Base-by-base conservation (phyloP, 2,113 vertebrate genomes). In the Indicator maculatus region DNA sequence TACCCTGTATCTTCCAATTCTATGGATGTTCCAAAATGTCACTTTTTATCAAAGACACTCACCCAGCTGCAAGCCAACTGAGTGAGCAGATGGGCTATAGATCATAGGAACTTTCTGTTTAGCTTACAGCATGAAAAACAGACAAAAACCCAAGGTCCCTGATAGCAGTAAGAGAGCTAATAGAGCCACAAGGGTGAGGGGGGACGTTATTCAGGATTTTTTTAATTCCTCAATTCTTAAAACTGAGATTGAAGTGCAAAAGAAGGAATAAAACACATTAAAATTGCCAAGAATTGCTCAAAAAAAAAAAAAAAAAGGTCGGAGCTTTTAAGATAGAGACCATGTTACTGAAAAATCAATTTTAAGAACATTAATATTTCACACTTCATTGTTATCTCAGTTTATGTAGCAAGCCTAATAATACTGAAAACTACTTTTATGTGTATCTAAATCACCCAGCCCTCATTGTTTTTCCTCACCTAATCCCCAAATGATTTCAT, bases 261-360 rank as follows among this genome's bases (percentile, higher is more conserved):
- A 52, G 4, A 39, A 52, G 27, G 24, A 66, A 70, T 31, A 7
- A 89, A 86, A 78, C 69, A 76, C 11, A 16, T 27, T 79, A 64
- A 80, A 91, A 79, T 24, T 60, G 44, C 3, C 6, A 64, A 78
- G 5, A 82, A 82, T 39, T 70, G 8, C 6, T 26, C 4, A 6
- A 55, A 15, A 55, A 28, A 55, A 52, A 24, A 52, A 52, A 52
- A 52, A 52, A 24, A 30, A 3, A 59, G 16, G 33, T 44, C 23
- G 28, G 18, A 11, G 18, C 20, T 87, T 50, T 93, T 84, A 79
- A 85, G 59, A 65, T 14, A 58, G 45, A 83, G 10, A 53, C 8
- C 11, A 45, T 50, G 55, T 87, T 74, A 83, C 6, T 82, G 63
- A 69, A 95, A 93, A 96, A 97, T 95, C 81, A 73, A 66, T 93